Base-by-base conservation (phyloP, 2,797 vertebrate genomes). In the Pagetopsis macropterus region DNA sequence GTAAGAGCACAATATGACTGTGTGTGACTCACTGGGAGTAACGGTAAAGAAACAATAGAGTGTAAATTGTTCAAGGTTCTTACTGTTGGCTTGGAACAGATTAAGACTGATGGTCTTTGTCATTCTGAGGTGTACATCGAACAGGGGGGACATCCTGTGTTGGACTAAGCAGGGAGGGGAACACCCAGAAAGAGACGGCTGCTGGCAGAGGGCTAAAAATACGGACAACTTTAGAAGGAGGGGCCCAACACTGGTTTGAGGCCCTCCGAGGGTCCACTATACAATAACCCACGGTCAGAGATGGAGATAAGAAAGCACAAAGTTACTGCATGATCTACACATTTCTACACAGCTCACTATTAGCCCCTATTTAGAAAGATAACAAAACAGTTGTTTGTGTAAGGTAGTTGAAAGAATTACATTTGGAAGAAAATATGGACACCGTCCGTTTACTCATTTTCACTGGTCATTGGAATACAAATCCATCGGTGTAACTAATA, bases 151-250 rank as follows among this genome's bases (percentile, higher is more conserved):
- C 86, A 68, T 91, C 91, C 90, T 88, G 88, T 72, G 64, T 63
- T 70, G n/a, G 69, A 63, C 44, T 1, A 40, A 85, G 66, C 79
- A 1, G 65, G 50, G 64, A 59, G 57, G 84, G 81, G 72, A 80
- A 87, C 87, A 83, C 89, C 89, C 76, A 45, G 84, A 78, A 86
- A 86, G 80, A 78, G 84, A 81, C 67, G 40, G 77, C 76, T 43
- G 50, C 72, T 61, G 69, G 65, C 78, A 80, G 49, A 54, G 10
- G 9, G 50, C 76, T 86, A 85, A 86, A 87, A 88, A 88, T 89
- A 84, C 80, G 65, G 23, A 74, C 9, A 37, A 0, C 57, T 9
- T 12, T 14, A 65, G 0, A 9, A 69, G 65, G 50, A 64, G 76
- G 68, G 69, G 66, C 8, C 64, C 49, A 37, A 69, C 66, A 56